Conservation (phyloP, 2,113 vertebrate genomes). For the Pseudonaja textilis region DNA sequence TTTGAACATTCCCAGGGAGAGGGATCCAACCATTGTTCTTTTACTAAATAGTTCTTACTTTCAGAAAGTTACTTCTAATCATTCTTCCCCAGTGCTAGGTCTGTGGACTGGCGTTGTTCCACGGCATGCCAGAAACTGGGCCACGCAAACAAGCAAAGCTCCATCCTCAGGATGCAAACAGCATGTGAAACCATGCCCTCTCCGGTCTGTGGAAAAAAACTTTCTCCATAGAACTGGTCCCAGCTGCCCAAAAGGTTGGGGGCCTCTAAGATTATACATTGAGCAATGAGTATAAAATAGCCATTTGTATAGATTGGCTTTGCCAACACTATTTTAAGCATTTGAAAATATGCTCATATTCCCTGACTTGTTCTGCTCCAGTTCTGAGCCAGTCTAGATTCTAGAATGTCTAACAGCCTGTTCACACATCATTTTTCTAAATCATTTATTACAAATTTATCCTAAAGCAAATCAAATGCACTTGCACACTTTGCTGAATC, state of each 20-base stretch:
- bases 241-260: too few species aligned
- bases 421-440: not conserved
- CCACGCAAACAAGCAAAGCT: too few species aligned
- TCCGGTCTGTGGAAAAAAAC: too few species aligned
- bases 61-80: not conserved
- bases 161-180: too few species aligned
- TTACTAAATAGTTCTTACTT: not conserved
- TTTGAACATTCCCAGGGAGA: not conserved
- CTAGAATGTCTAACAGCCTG: not conserved
- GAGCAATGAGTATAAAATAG: not conserved
- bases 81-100: not conserved
- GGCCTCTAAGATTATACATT: not conserved
- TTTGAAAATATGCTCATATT: not conserved
- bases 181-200: too few species aligned
- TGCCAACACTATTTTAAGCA: not conserved
- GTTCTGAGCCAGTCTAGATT: not conserved
- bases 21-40: not conserved
- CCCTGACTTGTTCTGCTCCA: too few species aligned
- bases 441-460: not conserved
- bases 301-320: not conserved
- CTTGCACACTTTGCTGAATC: not conserved
- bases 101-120: too few species aligned
- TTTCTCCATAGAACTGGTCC: too few species aligned
- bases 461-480: not conserved
- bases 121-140: too few species aligned